Evolutionary conservation across 2,113 vertebrate genomes (phyloP), one percentile per base, ranked within the genome.

Genomic region (Danionella cerebrum): DNA sequence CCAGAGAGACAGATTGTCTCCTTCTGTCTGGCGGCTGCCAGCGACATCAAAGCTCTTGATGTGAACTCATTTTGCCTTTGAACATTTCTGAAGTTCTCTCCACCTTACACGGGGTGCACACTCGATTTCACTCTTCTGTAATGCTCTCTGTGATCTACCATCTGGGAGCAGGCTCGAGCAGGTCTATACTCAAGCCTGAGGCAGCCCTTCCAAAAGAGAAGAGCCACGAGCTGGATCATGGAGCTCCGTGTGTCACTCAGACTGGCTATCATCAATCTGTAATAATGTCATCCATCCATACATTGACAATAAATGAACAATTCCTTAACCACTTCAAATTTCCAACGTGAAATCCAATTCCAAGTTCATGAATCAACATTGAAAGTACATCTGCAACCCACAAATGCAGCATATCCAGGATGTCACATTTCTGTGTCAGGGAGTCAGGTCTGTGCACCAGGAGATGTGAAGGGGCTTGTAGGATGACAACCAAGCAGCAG

Each of bases 1-100:
- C 35, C 3, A 41, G 27, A 62, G 39, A 66, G 41, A 60, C 65
- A 60, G 70, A 72, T 72, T 72, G 70, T 66, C 70, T 72, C 63
- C 64, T 67, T 21, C 55, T 72, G 53, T 60, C 64, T 72, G 35
- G 45, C 25, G 44, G 42, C 70, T 72, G 64, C 35, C 70, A 67
- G 64, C 18, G 44, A 67, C 70, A 60, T 72, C 63, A 72, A 72
- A 72, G 70, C 21, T 48, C 45, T 66, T 66, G 54, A 62, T 50
- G 27, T 67, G 53, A 36, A 71, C 69, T 71, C 12, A 38, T 47
- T 41, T 52, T 6, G 64, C 18, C 62, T 72, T 67, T 72, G 70
- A 72, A 72, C 47, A 31, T 59, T 50, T 31, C 70, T 29, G 25
- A 72, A 39, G 42, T 58, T 59, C 44, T 59, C 29, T 68, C 54